Evolutionary conservation across 2,113 vertebrate genomes (phyloP), one percentile per base, ranked within the genome.

Genomic region (Reinhardtius hippoglossoides): DNA sequence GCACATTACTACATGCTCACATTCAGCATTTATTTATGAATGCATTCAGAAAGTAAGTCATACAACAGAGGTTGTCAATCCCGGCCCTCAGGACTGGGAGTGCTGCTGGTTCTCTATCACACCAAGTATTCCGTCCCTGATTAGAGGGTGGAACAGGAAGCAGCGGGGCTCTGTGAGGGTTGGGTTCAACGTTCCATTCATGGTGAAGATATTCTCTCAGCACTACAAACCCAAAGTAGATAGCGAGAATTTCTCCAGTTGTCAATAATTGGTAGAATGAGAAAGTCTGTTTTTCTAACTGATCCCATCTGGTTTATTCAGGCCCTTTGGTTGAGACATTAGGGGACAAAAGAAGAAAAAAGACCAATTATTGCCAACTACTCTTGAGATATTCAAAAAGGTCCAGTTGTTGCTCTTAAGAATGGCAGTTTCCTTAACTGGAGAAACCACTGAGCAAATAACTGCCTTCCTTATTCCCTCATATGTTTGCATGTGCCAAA

Each of bases 11-110:
- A 23, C 35, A 57, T 58, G 27, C 72, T 74, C 7, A 42, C 14
- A 67, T 58, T 57, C 21, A n/a, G 14, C 12, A 52, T 67, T 67
- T 67, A 12, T 70, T 65, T 65, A 55, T 18, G 21, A 81, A 71
- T 40, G 5, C 9, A 73, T 57, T 73, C 62, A 61, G 13, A 75
- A 48, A 63, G 20, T 14, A 56, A 55, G 70, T 75, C 46, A 54
- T 48, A 66, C 42, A 64, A 48, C 16, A 42, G 14, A 31, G 23
- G 13, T 20, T 59, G 72, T 66, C 64, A 64, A 40, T 42, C 65
- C 13, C 20, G 50, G 24, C 42, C 59, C 31, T 71, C 42, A 46
- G 24, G 24, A 46, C 42, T 67, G 18, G 37, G 21, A 18, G 13
- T 40, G 26, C 44, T 42, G 40, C 63, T 65, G 61, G 40, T 40